Evolutionary conservation across 2,888 invertebrate species (phyloP).

Genomic region (Acronicta leporina): DNA sequence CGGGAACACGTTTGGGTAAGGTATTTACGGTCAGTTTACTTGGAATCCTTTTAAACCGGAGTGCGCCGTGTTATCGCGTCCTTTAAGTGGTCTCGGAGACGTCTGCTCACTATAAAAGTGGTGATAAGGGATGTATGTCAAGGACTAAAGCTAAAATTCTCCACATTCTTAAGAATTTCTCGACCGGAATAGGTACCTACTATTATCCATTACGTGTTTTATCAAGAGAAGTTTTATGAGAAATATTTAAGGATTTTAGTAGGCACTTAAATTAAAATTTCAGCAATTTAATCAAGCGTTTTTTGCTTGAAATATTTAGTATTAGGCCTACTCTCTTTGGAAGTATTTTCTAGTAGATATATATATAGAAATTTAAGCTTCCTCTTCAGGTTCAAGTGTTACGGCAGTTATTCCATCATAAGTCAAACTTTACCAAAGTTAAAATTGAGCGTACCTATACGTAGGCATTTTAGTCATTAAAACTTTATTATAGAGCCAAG

Average conservation of each 20-base stretch:
- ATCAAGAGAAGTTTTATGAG: constrained; percentile 9
- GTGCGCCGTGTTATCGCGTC: constrained; percentile 69
- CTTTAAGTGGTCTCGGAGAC: constrained; percentile 73
- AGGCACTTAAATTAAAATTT: too few species aligned
- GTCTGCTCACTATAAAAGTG: constrained; percentile 79
- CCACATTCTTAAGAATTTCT: constrained; percentile 57
- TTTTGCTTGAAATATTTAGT: neutral
- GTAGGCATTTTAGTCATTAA: constrained; percentile 16
- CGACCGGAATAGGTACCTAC: constrained; percentile 36
- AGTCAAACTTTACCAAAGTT: constrained; percentile 26
- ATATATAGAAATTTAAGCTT: neutral
- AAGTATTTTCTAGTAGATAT: neutral
- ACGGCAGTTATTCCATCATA: constrained; percentile 18
- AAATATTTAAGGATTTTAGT: too few species aligned
- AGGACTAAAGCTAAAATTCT: constrained; percentile 59
- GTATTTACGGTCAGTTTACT: constrained; percentile 40
- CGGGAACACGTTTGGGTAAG: constrained; percentile 31
- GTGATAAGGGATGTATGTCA: constrained; percentile 78
- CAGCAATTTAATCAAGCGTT: constrained; percentile 17
- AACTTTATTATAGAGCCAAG: constrained; percentile 22
- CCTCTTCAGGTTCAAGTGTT: neutral
- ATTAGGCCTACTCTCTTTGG: neutral
- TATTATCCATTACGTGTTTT: constrained; percentile 48
- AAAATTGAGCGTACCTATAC: constrained; percentile 17
- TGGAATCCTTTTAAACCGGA: constrained; percentile 58